Percentiles rank a stretch among this genome's conserved stretches.
Conservation (phyloP, 2,888 invertebrate species). For the Hirtodrosophila histrioides region DNA sequence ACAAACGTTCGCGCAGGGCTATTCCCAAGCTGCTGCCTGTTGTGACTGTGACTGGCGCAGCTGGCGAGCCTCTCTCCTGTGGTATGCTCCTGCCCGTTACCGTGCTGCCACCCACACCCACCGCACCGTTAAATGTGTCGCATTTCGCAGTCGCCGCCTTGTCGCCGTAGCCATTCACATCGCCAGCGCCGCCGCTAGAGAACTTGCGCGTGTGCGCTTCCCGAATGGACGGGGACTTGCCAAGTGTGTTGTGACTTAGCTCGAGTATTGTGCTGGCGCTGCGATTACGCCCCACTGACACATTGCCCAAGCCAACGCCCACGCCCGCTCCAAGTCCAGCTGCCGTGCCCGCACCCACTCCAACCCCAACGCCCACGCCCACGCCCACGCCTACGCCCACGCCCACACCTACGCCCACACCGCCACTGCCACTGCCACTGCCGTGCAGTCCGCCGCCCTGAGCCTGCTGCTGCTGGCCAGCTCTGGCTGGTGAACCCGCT, state of each 20-base stretch:
- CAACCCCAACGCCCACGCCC: slow-evolving; percentile 25
- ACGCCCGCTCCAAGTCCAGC: slow-evolving; percentile 29
- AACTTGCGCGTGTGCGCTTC: slow-evolving; percentile 46
- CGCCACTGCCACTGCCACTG: slow-evolving; percentile 16
- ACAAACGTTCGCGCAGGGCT: slow-evolving; percentile 65
- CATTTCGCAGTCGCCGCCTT: slow-evolving; percentile 46
- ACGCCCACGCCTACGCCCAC: slow-evolving; percentile 19
- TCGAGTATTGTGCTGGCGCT: slow-evolving; percentile 74
- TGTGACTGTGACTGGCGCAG: slow-evolving; percentile 23
- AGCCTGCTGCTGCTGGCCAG: slow-evolving; percentile 67
- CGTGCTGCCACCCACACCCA: slow-evolving; percentile 16
- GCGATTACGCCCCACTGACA: slow-evolving; percentile 57
- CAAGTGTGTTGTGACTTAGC: slow-evolving; percentile 42
- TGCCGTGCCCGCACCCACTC: slow-evolving; percentile 14
- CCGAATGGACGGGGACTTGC: slow-evolving; percentile 3
- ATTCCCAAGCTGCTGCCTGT: slow-evolving; percentile 42
- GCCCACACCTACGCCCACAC: slow-evolving; percentile 23
- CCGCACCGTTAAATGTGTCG: slow-evolving; percentile 60
- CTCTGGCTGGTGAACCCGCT: slow-evolving; percentile 73
- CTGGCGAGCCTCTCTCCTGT: slow-evolving; percentile 24
- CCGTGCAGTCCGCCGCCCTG: slow-evolving; percentile 45
- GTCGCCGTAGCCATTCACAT: slow-evolving; percentile 68
- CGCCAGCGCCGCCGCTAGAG: slow-evolving; percentile 36
- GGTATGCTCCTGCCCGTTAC: slow-evolving; percentile 11
- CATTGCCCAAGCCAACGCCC: slow-evolving; percentile 46